Evolutionary conservation across 2,797 vertebrate species (phyloP).

Genomic region (Adelosebastes latens): DNA sequence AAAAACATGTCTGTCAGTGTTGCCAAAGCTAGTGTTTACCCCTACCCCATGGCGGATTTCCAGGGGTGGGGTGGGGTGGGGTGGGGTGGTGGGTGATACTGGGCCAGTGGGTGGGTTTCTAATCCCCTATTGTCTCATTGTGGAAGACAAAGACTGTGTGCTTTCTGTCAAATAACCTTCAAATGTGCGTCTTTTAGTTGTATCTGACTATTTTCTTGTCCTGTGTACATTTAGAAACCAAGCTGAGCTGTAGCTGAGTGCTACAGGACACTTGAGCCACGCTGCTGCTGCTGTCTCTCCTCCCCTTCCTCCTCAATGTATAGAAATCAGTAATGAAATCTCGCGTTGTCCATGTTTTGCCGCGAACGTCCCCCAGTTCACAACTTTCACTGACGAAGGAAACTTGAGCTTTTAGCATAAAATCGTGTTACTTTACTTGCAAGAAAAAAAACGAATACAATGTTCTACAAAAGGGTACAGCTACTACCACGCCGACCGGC

Average conservation of each 20-base stretch:
- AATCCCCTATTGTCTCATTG: constrained; percentile 55
- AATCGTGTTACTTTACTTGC: neutral
- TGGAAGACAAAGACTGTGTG: neutral
- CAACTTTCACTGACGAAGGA: constrained; percentile 33
- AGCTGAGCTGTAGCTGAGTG: neutral
- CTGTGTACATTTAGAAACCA: neutral
- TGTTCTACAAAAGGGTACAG: neutral
- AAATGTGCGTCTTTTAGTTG: neutral
- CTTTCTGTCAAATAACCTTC: neutral
- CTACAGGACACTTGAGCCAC: constrained; percentile 11
- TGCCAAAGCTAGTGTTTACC: neutral
- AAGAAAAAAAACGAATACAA: neutral
- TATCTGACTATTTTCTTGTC: neutral
- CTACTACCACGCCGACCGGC: neutral
- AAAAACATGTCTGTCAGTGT: neutral
- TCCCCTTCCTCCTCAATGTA: constrained; percentile 51
- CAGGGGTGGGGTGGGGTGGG: constrained; percentile 8
- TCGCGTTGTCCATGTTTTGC: constrained; percentile 77
- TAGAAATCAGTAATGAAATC: constrained; percentile 65
- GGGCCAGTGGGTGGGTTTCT: constrained; percentile 28
- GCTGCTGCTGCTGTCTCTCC: constrained; percentile 25
- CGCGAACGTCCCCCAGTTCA: constrained; percentile 67
- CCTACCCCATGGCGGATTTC: constrained; percentile 1
- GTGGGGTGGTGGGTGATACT: constrained; percentile 6
- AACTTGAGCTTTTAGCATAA: neutral